A percentile compares a stretch with the other conserved stretches of the same genome.
These are phyloP conservation scores for Neodon shergylaensis DNA, from an alignment of 2,113 vertebrate genomes.

Conservation along the genomic window DNA sequence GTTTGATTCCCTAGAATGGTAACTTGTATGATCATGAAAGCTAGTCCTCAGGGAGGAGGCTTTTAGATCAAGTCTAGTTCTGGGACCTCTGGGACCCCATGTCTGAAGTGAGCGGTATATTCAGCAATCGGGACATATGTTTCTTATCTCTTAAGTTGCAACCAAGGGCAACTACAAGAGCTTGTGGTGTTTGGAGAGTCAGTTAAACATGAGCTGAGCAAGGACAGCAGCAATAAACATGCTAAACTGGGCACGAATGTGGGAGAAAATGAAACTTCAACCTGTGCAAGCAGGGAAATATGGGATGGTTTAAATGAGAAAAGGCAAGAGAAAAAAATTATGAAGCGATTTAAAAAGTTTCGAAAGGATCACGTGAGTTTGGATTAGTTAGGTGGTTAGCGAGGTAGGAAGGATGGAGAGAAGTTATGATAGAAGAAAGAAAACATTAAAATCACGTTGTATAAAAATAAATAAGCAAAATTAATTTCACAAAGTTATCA, in stretches of 20 bases:
- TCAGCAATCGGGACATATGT: neutral
- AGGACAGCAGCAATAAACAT: neutral
- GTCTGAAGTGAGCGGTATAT: neutral
- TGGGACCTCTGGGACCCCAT: neutral
- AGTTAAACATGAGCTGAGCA: neutral
- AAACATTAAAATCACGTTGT: neutral
- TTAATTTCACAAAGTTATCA: neutral
- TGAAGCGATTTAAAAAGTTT: neutral
- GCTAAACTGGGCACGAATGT: neutral
- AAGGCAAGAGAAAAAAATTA: neutral
- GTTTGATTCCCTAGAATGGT: neutral
- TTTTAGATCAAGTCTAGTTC: neutral
- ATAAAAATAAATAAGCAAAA: neutral
- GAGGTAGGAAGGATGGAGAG: neutral
- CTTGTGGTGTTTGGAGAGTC: neutral
- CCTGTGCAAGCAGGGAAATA: neutral
- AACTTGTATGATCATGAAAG: neutral
- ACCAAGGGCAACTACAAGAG: neutral
- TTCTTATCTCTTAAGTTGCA: neutral
- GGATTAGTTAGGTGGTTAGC: neutral
- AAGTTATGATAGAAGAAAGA: neutral
- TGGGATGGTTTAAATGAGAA: neutral
- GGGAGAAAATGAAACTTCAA: neutral
- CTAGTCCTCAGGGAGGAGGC: neutral
- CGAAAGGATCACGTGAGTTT: neutral